Conservation (phyloP, 2,113 vertebrate species). For the Scomber japonicus region DNA sequence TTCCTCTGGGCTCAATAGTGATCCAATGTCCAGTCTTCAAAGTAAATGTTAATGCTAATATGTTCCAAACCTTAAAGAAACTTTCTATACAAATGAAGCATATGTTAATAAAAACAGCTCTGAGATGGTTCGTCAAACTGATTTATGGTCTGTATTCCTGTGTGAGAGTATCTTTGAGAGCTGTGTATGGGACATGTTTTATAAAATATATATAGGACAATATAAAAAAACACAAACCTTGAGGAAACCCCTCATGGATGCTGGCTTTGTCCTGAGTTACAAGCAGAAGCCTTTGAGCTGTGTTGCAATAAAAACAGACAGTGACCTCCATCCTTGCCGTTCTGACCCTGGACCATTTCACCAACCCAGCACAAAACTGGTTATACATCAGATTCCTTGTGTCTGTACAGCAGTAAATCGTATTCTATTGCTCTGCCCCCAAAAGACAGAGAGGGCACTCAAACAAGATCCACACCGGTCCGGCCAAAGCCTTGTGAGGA, state of each 20-base stretch:
- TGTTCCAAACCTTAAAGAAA: not conserved
- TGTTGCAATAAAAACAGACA: slow-evolving; percentile 42
- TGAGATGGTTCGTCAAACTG: not conserved
- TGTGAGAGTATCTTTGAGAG: not conserved
- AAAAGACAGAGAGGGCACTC: slow-evolving; percentile 27
- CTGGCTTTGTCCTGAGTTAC: slow-evolving; percentile 38
- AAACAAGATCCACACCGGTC: slow-evolving; percentile 45
- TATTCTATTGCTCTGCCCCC: slow-evolving; percentile 20
- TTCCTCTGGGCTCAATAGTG: too few species aligned
- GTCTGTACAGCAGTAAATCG: slow-evolving; percentile 49
- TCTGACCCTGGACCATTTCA: slow-evolving; percentile 45
- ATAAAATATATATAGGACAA: slow-evolving; percentile 13
- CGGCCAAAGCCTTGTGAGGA: slow-evolving; percentile 33
- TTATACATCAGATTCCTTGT: slow-evolving; percentile 37
- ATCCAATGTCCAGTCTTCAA: too few species aligned
- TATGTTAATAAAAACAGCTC: not conserved
- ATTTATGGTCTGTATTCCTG: slow-evolving; percentile 19
- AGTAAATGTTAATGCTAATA: too few species aligned
- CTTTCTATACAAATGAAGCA: not conserved
- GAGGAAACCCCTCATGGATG: slow-evolving; percentile 13
- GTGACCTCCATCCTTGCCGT: slow-evolving; percentile 37
- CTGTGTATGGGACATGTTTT: not conserved
- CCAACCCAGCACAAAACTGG: slow-evolving; percentile 49
- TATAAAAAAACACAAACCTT: slow-evolving; percentile 9
- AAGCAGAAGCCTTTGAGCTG: slow-evolving; percentile 26